Percentiles rank a stretch among this genome's conserved stretches.
Conservation (phyloP, 2,888 invertebrate genomes). For the Philopedon plagiatum region DNA sequence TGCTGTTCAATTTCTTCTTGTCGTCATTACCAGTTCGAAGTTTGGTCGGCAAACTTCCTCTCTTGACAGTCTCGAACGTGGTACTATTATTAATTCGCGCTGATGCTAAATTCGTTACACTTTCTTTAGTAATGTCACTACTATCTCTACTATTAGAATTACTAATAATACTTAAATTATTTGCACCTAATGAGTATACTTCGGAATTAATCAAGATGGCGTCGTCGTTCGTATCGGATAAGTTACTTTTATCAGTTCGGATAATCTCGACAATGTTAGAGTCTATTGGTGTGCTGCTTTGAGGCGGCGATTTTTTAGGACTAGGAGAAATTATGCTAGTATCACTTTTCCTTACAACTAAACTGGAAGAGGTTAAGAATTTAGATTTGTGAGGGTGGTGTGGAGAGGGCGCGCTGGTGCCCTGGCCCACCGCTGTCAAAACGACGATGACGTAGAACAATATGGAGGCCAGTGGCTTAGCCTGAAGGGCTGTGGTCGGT, state of each 20-base stretch:
- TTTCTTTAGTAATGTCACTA: constrained; percentile 31
- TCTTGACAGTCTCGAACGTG: constrained; percentile 14
- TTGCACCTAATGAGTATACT: constrained; percentile 5
- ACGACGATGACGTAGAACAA: constrained; percentile 44
- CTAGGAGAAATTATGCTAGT: constrained; percentile 40
- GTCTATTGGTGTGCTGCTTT: neutral
- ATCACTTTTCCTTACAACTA: constrained; percentile 51
- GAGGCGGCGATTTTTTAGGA: constrained; percentile 10
- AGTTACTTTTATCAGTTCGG: constrained; percentile 12
- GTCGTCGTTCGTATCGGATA: constrained; percentile 11
- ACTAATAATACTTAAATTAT: constrained; percentile 15
- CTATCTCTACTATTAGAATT: constrained; percentile 16
- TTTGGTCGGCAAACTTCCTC: constrained; percentile 15
- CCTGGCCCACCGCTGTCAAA: constrained; percentile 38
- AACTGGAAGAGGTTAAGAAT: constrained; percentile 45
- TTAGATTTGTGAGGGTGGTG: constrained; percentile 41
- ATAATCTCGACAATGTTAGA: neutral
- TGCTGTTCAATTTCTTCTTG: constrained; percentile 31
- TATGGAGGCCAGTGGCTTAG: constrained; percentile 45
- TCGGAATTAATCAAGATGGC: constrained; percentile 10
- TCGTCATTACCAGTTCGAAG: constrained; percentile 19
- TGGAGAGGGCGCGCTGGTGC: constrained; percentile 20
- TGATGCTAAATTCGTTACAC: constrained; percentile 11
- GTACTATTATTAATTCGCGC: constrained; percentile 26
- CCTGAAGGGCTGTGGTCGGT: constrained; percentile 50